phyloP scores from a whole-genome alignment of 2,113 vertebrate genomes.

The Epinephelus lanceolatus region DNA sequence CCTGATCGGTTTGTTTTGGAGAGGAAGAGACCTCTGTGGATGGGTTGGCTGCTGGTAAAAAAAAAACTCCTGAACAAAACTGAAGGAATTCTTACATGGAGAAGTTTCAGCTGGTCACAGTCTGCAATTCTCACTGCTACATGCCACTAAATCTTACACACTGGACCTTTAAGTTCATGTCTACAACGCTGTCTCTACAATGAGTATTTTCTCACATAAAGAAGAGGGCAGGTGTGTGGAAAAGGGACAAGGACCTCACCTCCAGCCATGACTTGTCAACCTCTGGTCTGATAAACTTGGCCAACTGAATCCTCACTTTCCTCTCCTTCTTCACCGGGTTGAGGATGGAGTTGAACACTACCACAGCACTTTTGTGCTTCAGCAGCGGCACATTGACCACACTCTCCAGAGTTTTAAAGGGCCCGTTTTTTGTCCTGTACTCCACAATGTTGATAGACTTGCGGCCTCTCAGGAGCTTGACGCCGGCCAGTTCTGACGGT shows the following conservation, averaged over 20 bases:
- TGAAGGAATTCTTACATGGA: no score
- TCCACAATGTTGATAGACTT: constrained; percentile 79
- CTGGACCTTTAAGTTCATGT: background rate
- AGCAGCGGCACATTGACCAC: constrained; percentile 82
- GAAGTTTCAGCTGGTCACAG: no score
- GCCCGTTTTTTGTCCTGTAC: constrained; percentile 81
- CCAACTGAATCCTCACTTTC: constrained; percentile 74
- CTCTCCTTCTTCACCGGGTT: constrained; percentile 72
- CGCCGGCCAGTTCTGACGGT: constrained; percentile 75
- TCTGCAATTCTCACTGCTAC: no score
- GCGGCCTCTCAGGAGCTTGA: constrained; percentile 83
- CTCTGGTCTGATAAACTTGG: constrained; percentile 85
- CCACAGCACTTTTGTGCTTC: constrained; percentile 83
- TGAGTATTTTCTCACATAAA: background rate
- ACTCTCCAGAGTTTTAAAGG: constrained; percentile 83
- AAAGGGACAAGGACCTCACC: constrained; percentile 71
- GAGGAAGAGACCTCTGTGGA: no score
- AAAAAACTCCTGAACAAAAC: no score
- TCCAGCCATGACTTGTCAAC: constrained; percentile 82
- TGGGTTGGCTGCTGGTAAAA: no score
- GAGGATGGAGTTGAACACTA: constrained; percentile 85
- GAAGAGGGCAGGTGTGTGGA: background rate
- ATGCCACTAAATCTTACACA: no score
- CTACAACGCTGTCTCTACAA: background rate
- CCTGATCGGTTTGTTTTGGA: no score